Conservation (phyloP, 2,888 invertebrate species). For the Eilema sororculum region DNA sequence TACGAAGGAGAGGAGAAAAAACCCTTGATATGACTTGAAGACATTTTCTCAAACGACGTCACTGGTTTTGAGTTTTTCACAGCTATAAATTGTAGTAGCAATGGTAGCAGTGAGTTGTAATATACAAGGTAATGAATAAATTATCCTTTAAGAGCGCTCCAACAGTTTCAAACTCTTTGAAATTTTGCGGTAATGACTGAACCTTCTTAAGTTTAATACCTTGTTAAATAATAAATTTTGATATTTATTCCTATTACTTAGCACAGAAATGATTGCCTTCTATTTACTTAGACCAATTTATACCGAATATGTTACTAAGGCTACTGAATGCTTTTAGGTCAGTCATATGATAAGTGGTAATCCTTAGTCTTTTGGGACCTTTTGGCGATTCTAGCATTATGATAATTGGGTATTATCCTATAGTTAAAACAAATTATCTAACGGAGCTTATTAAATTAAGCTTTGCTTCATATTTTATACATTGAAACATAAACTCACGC, state of each 20-base stretch:
- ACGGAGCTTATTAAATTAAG: too few species aligned
- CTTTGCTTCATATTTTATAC: too few species aligned
- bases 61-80: not conserved
- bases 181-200: constrained; percentile 14
- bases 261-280: not conserved
- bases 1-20: too few species aligned
- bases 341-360: too few species aligned
- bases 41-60: not conserved
- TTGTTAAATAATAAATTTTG: not conserved
- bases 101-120: not conserved
- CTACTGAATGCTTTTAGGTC: too few species aligned
- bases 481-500: too few species aligned
- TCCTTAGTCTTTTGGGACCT: too few species aligned
- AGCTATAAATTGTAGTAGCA: not conserved
- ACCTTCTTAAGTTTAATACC: constrained; percentile 7
- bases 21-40: too few species aligned
- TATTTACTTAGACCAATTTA: not conserved
- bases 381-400: too few species aligned
- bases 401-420: too few species aligned
- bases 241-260: not conserved
- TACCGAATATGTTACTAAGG: not conserved
- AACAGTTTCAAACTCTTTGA: constrained; percentile 9
- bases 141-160: constrained; percentile 9
- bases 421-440: too few species aligned
- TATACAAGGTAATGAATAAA: constrained; percentile 11